These are phyloP conservation scores for Rhorus exstirpatorius DNA, from an alignment of 2,888 invertebrate species.

Conservation along the genomic window DNA sequence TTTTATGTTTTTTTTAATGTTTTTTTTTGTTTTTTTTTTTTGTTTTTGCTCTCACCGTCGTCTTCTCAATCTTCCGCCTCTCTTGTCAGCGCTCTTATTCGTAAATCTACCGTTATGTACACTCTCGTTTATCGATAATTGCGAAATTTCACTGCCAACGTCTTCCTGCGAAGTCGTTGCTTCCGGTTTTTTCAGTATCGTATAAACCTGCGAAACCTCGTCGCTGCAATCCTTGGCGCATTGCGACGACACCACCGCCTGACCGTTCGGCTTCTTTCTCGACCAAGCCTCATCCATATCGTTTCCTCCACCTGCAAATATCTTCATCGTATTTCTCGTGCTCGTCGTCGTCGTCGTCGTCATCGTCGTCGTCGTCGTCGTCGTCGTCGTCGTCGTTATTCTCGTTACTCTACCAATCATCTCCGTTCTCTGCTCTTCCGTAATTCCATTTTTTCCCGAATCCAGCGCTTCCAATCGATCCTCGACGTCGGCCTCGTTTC, in stretches of 20 bases:
- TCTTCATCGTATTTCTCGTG: conserved; percentile 35
- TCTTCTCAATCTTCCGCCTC: conserved; percentile 3
- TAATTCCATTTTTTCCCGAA: conserved; percentile 47
- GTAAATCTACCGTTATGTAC: conserved; percentile 59
- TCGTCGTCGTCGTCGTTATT: neutral
- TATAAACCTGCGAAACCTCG: conserved; percentile 76
- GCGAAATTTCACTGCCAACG: conserved; percentile 77
- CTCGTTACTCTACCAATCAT: neutral
- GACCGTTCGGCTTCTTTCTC: conserved; percentile 71
- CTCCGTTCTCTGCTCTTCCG: conserved; percentile 35
- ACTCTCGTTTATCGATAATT: conserved; percentile 82
- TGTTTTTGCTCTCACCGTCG: neutral
- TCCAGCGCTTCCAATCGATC: conserved; percentile 32
- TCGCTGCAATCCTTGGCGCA: conserved; percentile 72
- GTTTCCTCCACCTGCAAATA: conserved; percentile 39
- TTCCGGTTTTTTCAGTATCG: conserved; percentile 80
- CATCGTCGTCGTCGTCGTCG: neutral
- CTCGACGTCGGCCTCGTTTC: conserved; percentile 40
- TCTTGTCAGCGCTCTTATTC: conserved; percentile 35
- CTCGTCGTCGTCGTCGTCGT: neutral
- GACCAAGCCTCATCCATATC: conserved; percentile 56
- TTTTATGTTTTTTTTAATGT: too few species aligned
- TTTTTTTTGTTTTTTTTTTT: neutral
- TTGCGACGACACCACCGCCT: conserved; percentile 69
- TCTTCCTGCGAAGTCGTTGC: conserved; percentile 75